phyloP scores from a whole-genome alignment of 2,888 invertebrate genomes.

The Enchytraeus crypticus region DNA sequence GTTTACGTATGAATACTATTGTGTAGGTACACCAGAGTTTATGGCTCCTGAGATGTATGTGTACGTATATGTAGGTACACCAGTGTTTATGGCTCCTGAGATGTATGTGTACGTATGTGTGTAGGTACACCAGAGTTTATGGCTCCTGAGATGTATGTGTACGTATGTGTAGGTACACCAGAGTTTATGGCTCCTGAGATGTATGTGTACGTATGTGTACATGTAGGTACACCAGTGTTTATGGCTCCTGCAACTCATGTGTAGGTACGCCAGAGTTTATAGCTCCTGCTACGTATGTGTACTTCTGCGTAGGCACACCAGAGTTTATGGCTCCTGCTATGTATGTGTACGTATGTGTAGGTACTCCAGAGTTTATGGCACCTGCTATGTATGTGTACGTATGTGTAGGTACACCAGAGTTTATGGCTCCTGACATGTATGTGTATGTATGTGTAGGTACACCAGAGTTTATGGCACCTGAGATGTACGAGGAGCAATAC shows the following conservation, averaged over 20 bases:
- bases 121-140: no score
- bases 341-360: no score
- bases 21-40: slow-evolving; percentile 83
- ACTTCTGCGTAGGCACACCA: slow-evolving; percentile 75
- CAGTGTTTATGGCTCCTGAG: no score
- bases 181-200: slow-evolving; percentile 60
- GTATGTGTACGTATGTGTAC: neutral
- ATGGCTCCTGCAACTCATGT: slow-evolving; percentile 8
- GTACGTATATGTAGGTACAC: no score
- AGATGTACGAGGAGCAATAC: slow-evolving; percentile 99
- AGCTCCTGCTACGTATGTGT: slow-evolving; percentile 24
- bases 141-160: slow-evolving; percentile 92
- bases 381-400: no score
- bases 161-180: slow-evolving; percentile 2
- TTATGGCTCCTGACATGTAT: slow-evolving; percentile 76
- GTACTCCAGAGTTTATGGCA: no score
- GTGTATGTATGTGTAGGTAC: slow-evolving; percentile 54
- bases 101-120: no score
- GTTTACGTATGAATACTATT: slow-evolving; percentile 28
- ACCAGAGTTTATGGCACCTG: slow-evolving; percentile 55
- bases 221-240: neutral
- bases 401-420: no score
- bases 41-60: no score
- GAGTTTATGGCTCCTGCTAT: slow-evolving; percentile 98
- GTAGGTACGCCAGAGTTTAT: slow-evolving; percentile 68